phyloP scores from a whole-genome alignment of 1,140 invertebrate genomes.

The Coptotermes formosanus region DNA sequence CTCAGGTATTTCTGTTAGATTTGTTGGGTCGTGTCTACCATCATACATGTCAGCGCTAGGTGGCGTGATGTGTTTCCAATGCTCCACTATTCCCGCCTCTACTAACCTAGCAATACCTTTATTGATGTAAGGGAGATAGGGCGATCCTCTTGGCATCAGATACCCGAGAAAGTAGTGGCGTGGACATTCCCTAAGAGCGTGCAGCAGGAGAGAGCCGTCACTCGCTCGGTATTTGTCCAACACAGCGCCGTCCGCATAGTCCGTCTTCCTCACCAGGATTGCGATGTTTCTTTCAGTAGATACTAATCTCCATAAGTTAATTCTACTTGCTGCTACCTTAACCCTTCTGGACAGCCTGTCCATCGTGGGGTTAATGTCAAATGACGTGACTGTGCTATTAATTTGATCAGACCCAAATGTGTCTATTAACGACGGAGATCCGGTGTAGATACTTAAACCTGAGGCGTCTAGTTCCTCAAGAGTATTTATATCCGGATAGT shows the following conservation, averaged over 20 bases:
- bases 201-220: slow-evolving; percentile 40
- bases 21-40: no score
- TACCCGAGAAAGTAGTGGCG: slow-evolving; percentile 45
- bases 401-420: slow-evolving; percentile 38
- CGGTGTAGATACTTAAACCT: slow-evolving; percentile 40
- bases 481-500: slow-evolving; percentile 46
- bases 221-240: slow-evolving; percentile 32
- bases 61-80: slow-evolving; percentile 41
- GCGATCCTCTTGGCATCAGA: slow-evolving; percentile 40
- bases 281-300: neutral
- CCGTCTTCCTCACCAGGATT: neutral
- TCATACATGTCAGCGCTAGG: no score
- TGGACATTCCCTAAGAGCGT: slow-evolving; percentile 48
- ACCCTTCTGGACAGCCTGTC: neutral
- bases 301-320: neutral
- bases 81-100: slow-evolving; percentile 43
- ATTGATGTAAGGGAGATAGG: slow-evolving; percentile 39
- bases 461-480: slow-evolving; percentile 45
- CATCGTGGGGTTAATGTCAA: neutral
- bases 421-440: slow-evolving; percentile 40
- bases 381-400: no score
- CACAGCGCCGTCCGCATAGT: neutral
- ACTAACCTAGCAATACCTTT: slow-evolving; percentile 41
- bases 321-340: no score
- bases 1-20: neutral